Evolutionary conservation across 2,797 vertebrate species (phyloP), one percentile per base, ranked within the genome.

Genomic region (Spea hammondii): DNA sequence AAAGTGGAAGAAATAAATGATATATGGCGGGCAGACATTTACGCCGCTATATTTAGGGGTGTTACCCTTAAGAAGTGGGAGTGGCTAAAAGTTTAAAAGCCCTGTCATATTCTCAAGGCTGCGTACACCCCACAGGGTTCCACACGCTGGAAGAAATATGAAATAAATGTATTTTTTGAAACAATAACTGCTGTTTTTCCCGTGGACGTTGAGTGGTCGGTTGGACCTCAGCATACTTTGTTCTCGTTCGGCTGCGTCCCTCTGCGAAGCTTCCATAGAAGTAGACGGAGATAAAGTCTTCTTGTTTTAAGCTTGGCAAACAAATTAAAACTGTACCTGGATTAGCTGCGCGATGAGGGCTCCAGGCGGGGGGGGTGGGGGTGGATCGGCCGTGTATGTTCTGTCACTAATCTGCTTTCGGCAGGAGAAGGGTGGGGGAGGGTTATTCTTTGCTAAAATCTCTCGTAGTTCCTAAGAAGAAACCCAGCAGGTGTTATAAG

Each of bases 341-440:
- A 70, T 70, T 70, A 79, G 32, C 55, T 10, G 50, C 74, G 64
- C 9, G 71, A 50, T 60, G 46, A 46, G 5, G 48, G 66, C 14
- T 70, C 55, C 51, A 69, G 65, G 64, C 17, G 51, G 10, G 62
- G 53, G 17, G 8, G 48, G 10, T 69, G 53, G 17, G 8, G 47
- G 59, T 53, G 68, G 74, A 55, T 57, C 14, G 65, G 64, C 17
- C 49, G 17, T 47, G 60, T 79, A 55, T 74, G 49, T 53, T 79
- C 49, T 79, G 65, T 74, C 57, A 55, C 72, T 79, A 79, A 79
- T 62, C 72, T 79, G 9, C 2, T 54, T 8, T 69, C 64, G 55
- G 78, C 54, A 69, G 47, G 44, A 46, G 59, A 51, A 49, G 65
- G 72, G 72, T 51, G 66, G 50, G 54, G 48, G 49, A 53, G 48